Evolutionary conservation across 2,888 invertebrate genomes (phyloP), one percentile per base, ranked within the genome.

Genomic region (Hirudinaria manillensis): DNA sequence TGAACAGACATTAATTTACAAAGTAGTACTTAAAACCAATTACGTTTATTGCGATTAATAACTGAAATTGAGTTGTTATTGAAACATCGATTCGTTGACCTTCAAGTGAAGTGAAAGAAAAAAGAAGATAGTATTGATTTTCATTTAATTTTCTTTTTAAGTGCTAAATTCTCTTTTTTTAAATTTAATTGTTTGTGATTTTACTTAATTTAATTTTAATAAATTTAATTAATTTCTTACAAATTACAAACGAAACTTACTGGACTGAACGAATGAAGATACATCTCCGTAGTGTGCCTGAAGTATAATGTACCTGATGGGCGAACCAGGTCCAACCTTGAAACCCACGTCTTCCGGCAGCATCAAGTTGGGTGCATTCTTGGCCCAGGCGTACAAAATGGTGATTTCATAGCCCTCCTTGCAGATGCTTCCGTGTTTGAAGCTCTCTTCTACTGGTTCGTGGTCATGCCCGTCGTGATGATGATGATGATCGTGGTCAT

Each of bases 381-480:
- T 86, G 1, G 88, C 89, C 89, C 89, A 89, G 3, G 88, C 89
- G 81, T 88, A 89, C 70, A 89, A 81, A 66, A 89, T 89, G 13
- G 36, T 74, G n/a, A 34, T 3, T 77, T 86, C 85, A 19, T 82
- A 78, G 1, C 83, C 83, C 6, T 72, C 32, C 7, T 75, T 75
- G 79, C 85, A 85, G 2, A 82, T 81, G 0, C 82, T 81, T 0
- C 81, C 83, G 4, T 56, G 27, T 24, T 79, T 75, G 72, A 53
- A 75, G 6, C 16, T 21, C 34, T 34, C 24, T 24, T 7, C 24
- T 51, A 24, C 38, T 24, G 16, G 24, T 13, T 65, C 24, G 24
- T 27, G 66, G 29, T 24, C n/a, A n/a, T n/a, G n/a, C n/a, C n/a
- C n/a, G 36, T 68, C 32, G 36, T 68, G 68, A 13, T 68, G 68